Evolutionary conservation across 2,113 vertebrate genomes (phyloP).

Genomic region (Pyrgilauda ruficollis): DNA sequence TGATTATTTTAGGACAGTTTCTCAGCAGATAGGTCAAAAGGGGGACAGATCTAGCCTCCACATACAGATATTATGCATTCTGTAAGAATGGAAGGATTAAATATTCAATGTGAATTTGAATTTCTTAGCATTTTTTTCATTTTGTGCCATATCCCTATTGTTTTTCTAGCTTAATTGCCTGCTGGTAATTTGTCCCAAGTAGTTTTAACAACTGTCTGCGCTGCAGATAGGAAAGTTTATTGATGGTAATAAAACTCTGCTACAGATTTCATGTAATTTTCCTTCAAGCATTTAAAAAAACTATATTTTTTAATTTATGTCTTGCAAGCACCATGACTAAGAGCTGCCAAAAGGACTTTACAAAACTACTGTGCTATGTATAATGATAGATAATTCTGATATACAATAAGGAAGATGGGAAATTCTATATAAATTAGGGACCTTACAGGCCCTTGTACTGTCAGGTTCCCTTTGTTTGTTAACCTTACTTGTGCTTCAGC

Average conservation of each 20-base stretch:
- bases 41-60: background rate
- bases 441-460: background rate
- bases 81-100: background rate
- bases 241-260: background rate
- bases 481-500: background rate
- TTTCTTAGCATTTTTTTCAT: background rate
- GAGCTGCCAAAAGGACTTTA: background rate
- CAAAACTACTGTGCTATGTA: background rate
- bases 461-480: background rate
- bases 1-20: background rate
- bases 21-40: background rate
- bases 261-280: background rate
- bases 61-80: background rate
- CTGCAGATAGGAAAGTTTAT: background rate
- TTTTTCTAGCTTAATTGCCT: background rate
- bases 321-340: background rate
- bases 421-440: background rate
- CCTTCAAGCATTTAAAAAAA: background rate
- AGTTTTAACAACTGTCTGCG: background rate
- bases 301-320: background rate
- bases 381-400: background rate
- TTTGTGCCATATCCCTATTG: background rate
- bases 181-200: background rate
- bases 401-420: background rate
- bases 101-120: background rate